phyloP scores from a whole-genome alignment of 2,888 invertebrate species.

The Lydus trimaculatus region DNA sequence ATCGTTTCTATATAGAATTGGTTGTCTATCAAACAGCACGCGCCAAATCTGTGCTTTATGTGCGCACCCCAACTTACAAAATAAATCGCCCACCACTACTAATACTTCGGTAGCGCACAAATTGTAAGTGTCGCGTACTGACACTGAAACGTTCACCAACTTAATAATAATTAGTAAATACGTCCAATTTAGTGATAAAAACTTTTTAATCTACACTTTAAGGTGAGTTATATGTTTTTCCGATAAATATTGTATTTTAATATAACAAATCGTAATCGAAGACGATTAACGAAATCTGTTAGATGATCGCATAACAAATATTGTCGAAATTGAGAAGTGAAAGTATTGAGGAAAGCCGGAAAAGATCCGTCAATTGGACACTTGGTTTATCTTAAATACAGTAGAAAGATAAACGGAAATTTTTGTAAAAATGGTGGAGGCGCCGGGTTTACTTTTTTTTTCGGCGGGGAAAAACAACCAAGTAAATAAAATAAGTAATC shows the following conservation, averaged over 20 bases:
- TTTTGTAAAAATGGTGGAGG: not conserved
- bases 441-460: not conserved
- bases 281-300: conserved; percentile 13
- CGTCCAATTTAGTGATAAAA: not conserved
- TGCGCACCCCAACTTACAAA: not conserved
- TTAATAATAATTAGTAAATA: not conserved
- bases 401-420: not conserved
- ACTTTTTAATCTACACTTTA: not conserved
- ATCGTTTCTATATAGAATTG: not conserved
- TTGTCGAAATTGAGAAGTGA: not conserved
- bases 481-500: not conserved
- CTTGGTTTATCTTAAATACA: not conserved
- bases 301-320: conserved; percentile 9
- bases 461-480: no score
- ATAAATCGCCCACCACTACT: conserved; percentile 10
- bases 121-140: conserved; percentile 24
- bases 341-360: not conserved
- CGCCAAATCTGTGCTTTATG: conserved; percentile 28
- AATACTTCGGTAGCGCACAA: conserved; percentile 26
- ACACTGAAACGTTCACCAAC: not conserved
- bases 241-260: conserved; percentile 15
- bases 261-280: conserved; percentile 13
- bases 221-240: conserved; percentile 13
- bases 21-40: conserved; percentile 16
- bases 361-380: conserved; percentile 1